Evolutionary conservation across 1,140 invertebrate species (phyloP), one percentile per base, ranked within the genome.

Genomic region (Drosophila lowei): DNA sequence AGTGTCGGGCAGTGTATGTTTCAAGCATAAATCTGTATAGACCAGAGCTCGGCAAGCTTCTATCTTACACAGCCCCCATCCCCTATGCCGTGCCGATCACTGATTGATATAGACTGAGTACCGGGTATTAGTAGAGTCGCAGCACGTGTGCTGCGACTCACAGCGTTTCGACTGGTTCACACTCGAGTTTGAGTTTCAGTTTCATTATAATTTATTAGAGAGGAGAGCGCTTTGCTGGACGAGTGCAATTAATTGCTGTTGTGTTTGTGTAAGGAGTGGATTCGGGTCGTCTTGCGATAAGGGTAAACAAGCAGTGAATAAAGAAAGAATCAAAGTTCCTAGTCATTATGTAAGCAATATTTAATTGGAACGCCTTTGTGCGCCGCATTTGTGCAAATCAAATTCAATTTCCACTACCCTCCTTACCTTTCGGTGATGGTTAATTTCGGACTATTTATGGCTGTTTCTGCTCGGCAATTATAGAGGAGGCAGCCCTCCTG

Each of bases 241-340:
- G 13, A 67, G 47, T 74, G 77, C 68, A 81, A 75, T 86, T 85
- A 77, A 80, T 77, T 86, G 66, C 67, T 70, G 47, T 47, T 43
- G 41, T 23, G 42, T 47, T 25, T 55, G 16, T 23, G 15, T 49
- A 25, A 49, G 9, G 58, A 52, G 43, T 46, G 59, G 59, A 76
- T 76, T 65, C 66, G 70, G 76, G 79, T 76, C 75, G 76, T 23
- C 50, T 38, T 57, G 42, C 34, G 34, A 38, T 38, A 13, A 38
- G 43, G 18, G 23, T 25, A 25, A 4, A 25, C 5, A 25, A 25
- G 23, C 16, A 13, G 47, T n/a, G 44, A 16, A 21, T 21, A 43
- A 7, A 21, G 49, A 49, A 44, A 38, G 16, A 13, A 23, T 3
- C 16, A 30, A 11, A 42, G 9, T 23, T 25, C 41, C 16, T 15